phyloP scores from a whole-genome alignment of 2,797 vertebrate species.

The Etheostoma perlongum region DNA sequence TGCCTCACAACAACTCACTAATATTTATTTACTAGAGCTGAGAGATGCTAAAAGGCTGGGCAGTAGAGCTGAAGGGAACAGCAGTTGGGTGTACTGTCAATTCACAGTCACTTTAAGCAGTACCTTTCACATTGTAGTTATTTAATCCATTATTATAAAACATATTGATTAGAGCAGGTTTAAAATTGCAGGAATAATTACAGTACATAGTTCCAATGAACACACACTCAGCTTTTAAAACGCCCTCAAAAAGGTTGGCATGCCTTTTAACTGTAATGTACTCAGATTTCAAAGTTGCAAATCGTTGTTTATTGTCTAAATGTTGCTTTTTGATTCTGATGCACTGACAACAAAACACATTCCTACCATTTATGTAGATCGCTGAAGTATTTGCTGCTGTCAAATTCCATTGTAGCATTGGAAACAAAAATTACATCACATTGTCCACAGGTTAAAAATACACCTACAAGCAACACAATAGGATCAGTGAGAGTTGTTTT shows the following conservation, averaged over 20 bases:
- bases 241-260: neutral
- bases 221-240: neutral
- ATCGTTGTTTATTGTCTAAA: neutral
- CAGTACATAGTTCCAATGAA: neutral
- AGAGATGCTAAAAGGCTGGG: too few species aligned
- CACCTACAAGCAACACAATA: slow-evolving; percentile 1
- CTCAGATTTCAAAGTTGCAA: too few species aligned
- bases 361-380: neutral
- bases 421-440: slow-evolving; percentile 3
- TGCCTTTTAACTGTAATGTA: neutral
- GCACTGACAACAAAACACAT: too few species aligned
- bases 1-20: neutral
- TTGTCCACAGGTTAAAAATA: slow-evolving; percentile 20
- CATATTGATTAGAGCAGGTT: too few species aligned
- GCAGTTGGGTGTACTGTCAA: too few species aligned
- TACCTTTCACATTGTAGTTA: too few species aligned
- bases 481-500: slow-evolving; percentile 28
- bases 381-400: neutral
- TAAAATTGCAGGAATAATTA: neutral
- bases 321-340: neutral
- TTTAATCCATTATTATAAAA: too few species aligned
- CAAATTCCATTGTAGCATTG: neutral
- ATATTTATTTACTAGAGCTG: too few species aligned
- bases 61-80: too few species aligned
- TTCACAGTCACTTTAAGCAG: too few species aligned